phyloP scores from a whole-genome alignment of 2,797 vertebrate species.

The Erethizon dorsatum region DNA sequence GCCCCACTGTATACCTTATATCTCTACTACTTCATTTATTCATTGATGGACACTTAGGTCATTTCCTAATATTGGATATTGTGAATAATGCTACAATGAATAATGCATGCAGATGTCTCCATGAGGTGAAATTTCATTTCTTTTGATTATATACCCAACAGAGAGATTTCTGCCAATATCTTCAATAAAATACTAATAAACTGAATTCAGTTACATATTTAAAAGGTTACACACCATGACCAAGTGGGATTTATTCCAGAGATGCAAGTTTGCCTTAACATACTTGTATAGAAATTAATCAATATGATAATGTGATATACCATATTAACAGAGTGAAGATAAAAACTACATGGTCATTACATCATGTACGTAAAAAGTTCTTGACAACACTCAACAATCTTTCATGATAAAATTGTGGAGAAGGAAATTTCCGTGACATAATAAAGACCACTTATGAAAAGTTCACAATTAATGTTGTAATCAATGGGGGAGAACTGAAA shows the following conservation, averaged over 20 bases:
- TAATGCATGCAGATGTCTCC: accelerated
- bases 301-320: neutral
- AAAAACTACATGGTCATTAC: neutral
- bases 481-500: neutral
- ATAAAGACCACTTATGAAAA: neutral
- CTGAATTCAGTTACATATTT: neutral
- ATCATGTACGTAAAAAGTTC: neutral
- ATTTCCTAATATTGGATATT: neutral
- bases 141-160: neutral
- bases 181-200: neutral
- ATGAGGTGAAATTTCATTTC: neutral
- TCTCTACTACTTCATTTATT: neutral
- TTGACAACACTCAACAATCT: neutral
- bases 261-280: neutral
- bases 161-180: neutral
- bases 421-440: neutral
- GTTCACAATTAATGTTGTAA: neutral
- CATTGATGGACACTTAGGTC: neutral
- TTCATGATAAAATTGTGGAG: neutral
- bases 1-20: neutral
- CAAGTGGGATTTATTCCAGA: neutral
- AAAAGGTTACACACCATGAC: neutral
- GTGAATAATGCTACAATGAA: neutral
- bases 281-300: neutral
- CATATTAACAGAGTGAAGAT: neutral